A percentile compares a stretch with the other conserved stretches of the same genome.
Evolutionary conservation across 2,113 vertebrate genomes (phyloP).

Genomic region (Stigmatopora argus): DNA sequence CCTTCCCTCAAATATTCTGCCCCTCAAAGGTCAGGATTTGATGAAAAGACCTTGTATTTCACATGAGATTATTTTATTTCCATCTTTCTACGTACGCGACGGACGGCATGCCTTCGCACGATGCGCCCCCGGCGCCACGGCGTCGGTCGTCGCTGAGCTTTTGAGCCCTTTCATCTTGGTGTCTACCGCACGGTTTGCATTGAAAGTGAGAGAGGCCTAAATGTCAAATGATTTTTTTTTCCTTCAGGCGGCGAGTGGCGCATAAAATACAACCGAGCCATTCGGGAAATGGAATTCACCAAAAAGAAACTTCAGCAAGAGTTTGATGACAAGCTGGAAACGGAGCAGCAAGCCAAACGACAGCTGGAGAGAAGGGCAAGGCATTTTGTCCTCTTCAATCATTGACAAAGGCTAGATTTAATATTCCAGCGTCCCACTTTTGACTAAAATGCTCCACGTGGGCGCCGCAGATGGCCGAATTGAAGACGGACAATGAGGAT

Average conservation of each 20-base stretch:
- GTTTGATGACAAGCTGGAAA: constrained; percentile 92
- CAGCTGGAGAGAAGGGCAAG: constrained; percentile 86
- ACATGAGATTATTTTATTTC: constrained; percentile 42
- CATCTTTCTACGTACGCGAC: constrained; percentile 30
- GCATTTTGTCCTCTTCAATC: not conserved
- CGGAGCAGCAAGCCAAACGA: constrained; percentile 88
- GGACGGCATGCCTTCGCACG: constrained; percentile 25
- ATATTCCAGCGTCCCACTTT: not conserved
- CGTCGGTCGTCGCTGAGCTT: constrained; percentile 43
- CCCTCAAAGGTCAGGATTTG: constrained; percentile 36
- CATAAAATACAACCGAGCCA: constrained; percentile 86
- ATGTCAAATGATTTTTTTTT: constrained; percentile 45
- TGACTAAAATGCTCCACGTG: not conserved
- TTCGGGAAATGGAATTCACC: constrained; percentile 89
- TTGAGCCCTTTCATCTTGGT: constrained; percentile 31
- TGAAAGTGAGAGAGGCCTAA: constrained; percentile 36
- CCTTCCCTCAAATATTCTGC: constrained; percentile 25
- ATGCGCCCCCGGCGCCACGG: constrained; percentile 39
- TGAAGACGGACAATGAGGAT: constrained; percentile 91
- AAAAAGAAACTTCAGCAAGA: constrained; percentile 94
- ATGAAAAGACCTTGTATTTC: constrained; percentile 48
- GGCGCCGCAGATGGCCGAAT: constrained; percentile 75
- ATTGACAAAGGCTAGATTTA: not conserved
- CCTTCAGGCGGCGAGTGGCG: constrained; percentile 86
- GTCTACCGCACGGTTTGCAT: constrained; percentile 16